Evolutionary conservation across 2,113 vertebrate genomes (phyloP).

Genomic region (Macrotus californicus): DNA sequence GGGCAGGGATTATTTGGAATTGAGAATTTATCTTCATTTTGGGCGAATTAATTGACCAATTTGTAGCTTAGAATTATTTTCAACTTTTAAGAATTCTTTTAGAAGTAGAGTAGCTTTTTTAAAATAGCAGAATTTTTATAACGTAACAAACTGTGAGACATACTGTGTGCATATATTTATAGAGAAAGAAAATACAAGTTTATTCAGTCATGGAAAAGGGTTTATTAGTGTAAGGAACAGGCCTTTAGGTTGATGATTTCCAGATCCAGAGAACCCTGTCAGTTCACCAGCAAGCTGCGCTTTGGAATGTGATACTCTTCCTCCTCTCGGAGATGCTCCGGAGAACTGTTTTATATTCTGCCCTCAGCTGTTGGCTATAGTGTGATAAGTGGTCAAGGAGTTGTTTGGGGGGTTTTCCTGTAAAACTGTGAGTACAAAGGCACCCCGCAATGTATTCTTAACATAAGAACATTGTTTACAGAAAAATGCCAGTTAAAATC

Average conservation of each 20-base stretch:
- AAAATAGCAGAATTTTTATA: neutral
- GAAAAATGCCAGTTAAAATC: neutral
- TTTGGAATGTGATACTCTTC: neutral
- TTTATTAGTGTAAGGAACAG: neutral
- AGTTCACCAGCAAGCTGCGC: neutral
- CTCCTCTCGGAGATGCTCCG: neutral
- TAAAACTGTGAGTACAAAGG: neutral
- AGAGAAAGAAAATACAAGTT: conserved; percentile 4
- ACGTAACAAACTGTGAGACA: neutral
- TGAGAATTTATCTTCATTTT: conserved; percentile 5
- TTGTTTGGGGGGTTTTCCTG: neutral
- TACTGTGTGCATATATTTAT: neutral
- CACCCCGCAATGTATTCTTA: neutral
- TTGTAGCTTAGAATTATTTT: conserved; percentile 14
- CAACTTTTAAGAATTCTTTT: neutral
- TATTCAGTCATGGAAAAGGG: neutral
- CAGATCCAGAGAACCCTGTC: neutral
- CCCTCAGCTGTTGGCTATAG: neutral
- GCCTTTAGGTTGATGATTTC: neutral
- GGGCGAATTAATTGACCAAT: neutral
- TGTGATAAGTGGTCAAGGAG: neutral
- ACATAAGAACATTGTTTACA: neutral
- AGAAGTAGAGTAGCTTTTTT: neutral
- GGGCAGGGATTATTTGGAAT: neutral
- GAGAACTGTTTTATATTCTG: neutral